Conservation (phyloP, 2,888 invertebrate species). For the Ectropis crepuscularia region DNA sequence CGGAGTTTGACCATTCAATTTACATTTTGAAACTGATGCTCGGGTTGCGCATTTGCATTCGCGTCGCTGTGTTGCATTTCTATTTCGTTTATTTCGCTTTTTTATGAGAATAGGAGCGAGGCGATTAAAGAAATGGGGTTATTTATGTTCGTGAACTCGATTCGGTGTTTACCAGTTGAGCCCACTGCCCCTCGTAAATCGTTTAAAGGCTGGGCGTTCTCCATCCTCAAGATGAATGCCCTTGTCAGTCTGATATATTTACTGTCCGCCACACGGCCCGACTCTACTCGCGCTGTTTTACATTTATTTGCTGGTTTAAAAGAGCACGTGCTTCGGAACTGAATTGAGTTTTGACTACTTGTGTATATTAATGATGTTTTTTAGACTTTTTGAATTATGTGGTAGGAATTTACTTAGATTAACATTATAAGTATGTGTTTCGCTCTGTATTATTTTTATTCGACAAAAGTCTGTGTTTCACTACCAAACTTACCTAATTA, state of each 20-base stretch:
- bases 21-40: constrained; percentile 75
- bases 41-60: constrained; percentile 70
- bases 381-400: background rate
- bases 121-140: constrained; percentile 58
- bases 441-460: background rate
- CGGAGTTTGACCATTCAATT: constrained; percentile 77
- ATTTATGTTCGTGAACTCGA: constrained; percentile 62
- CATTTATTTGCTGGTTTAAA: constrained; percentile 67
- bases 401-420: background rate
- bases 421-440: background rate
- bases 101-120: constrained; percentile 42
- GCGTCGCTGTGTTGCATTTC: constrained; percentile 62
- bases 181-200: constrained; percentile 79
- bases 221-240: constrained; percentile 80
- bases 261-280: constrained; percentile 72
- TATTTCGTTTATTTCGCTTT: constrained; percentile 58
- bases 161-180: constrained; percentile 67
- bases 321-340: constrained; percentile 29
- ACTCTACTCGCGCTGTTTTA: constrained; percentile 60
- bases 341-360: constrained; percentile 27
- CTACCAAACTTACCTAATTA: no score
- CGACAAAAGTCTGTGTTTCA: no score
- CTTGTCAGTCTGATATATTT: constrained; percentile 80
- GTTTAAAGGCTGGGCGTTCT: constrained; percentile 81
- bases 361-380: constrained; percentile 5